phyloP scores from a whole-genome alignment of 2,888 invertebrate genomes.

The Biston betularia region DNA sequence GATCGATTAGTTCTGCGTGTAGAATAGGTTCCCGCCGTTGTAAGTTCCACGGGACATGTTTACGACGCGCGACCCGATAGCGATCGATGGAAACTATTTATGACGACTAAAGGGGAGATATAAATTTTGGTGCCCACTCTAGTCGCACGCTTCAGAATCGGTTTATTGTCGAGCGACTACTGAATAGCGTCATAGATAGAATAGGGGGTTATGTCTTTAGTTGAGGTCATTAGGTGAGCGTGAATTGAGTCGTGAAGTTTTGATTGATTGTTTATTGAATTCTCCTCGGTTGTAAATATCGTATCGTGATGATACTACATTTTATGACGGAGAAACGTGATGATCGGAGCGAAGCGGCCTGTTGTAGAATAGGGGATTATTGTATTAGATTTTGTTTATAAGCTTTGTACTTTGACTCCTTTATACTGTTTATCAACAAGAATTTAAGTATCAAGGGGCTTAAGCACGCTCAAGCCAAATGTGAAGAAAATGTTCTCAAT shows the following conservation, averaged over 20 bases:
- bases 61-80: constrained; percentile 44
- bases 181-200: constrained; percentile 36
- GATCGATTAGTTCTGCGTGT: constrained; percentile 20
- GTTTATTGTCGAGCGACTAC: constrained; percentile 40
- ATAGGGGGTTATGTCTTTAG: constrained; percentile 26
- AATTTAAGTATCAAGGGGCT: constrained; percentile 1
- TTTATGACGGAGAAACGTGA: neutral
- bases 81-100: constrained; percentile 53
- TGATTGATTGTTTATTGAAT: constrained; percentile 39
- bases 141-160: constrained; percentile 43
- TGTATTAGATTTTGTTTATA: neutral
- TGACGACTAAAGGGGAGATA: constrained; percentile 50
- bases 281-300: constrained; percentile 17
- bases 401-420: neutral
- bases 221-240: constrained; percentile 37
- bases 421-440: constrained; percentile 8
- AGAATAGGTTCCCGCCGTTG: constrained; percentile 27
- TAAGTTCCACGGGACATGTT: constrained; percentile 45
- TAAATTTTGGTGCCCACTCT: constrained; percentile 45
- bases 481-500: constrained; percentile 22
- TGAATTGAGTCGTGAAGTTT: constrained; percentile 41
- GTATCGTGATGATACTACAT: constrained; percentile 10
- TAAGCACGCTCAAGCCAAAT: constrained; percentile 6
- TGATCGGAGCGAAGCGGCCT: neutral
- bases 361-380: neutral